phyloP scores from a whole-genome alignment of 2,113 vertebrate genomes.

The Elephantulus edwardii region DNA sequence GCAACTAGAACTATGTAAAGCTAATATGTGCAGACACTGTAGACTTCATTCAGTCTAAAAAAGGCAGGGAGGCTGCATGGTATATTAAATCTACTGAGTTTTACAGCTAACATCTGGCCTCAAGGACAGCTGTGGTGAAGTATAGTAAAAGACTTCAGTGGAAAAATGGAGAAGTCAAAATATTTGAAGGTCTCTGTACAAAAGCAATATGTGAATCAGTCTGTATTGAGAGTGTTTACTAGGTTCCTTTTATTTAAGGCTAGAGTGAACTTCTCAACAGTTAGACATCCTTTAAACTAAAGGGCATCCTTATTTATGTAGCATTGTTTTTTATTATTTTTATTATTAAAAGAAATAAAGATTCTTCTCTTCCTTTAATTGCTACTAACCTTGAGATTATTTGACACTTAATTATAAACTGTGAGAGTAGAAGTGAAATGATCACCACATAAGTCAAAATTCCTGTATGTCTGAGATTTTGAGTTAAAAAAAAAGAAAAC shows the following conservation, averaged over 20 bases:
- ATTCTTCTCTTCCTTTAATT: neutral
- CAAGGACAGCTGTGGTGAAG: constrained; percentile 80
- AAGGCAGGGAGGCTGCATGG: constrained; percentile 65
- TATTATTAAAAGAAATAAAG: constrained; percentile 6
- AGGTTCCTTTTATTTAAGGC: constrained; percentile 21
- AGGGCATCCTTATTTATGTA: neutral
- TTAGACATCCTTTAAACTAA: neutral
- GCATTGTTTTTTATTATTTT: neutral
- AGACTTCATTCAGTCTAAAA: constrained; percentile 61
- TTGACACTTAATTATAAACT: neutral
- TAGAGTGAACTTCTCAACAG: constrained; percentile 14
- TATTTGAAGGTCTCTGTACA: constrained; percentile 43
- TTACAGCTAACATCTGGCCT: constrained; percentile 85
- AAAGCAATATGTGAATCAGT: constrained; percentile 75
- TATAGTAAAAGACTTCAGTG: constrained; percentile 76
- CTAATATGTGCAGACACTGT: constrained; percentile 61
- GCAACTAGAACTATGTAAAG: constrained; percentile 69
- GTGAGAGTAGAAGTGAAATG: constrained; percentile 22
- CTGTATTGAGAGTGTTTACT: constrained; percentile 56
- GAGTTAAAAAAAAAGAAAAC: neutral
- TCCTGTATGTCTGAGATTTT: constrained; percentile 22
- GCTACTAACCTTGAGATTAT: neutral
- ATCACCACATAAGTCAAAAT: constrained; percentile 57
- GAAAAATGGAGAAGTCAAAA: constrained; percentile 60
- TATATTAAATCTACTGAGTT: constrained; percentile 82